These are phyloP conservation scores for Nasua narica DNA, from an alignment of 2,797 vertebrate species.

Conservation along the genomic window DNA sequence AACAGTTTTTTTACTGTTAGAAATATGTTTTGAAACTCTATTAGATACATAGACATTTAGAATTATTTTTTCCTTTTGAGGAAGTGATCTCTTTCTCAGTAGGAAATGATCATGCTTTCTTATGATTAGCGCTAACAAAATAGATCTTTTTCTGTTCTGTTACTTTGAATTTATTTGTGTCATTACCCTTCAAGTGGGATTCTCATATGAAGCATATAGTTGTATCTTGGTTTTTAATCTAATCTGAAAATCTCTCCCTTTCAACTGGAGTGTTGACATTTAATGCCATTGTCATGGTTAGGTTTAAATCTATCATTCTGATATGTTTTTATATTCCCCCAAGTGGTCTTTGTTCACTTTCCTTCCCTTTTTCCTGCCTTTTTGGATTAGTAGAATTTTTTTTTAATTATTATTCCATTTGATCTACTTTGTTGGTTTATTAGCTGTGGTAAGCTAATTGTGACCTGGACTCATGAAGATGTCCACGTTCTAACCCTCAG, in stretches of 20 bases:
- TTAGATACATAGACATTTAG: not conserved
- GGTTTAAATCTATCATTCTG: not conserved
- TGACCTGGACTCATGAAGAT: not conserved
- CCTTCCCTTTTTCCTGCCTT: not conserved
- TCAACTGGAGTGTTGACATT: not conserved
- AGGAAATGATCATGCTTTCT: not conserved
- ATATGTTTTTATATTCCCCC: not conserved
- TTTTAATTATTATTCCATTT: not conserved
- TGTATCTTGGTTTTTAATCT: not conserved
- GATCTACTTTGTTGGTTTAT: not conserved
- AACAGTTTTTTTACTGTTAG: not conserved
- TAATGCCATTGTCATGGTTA: not conserved
- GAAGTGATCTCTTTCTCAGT: not conserved
- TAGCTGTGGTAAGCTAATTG: not conserved
- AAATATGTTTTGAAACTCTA: not conserved
- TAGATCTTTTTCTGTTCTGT: not conserved
- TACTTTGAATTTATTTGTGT: not conserved
- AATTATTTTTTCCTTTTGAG: not conserved
- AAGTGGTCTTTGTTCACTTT: not conserved
- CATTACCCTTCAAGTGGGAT: not conserved
- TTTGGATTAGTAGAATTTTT: not conserved
- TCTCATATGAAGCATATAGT: not conserved
- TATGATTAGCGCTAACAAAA: not conserved
- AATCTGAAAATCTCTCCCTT: not conserved
- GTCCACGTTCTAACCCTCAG: not conserved